Base-by-base conservation (phyloP, 2,888 invertebrate species). In the Brassicogethes aeneus region DNA sequence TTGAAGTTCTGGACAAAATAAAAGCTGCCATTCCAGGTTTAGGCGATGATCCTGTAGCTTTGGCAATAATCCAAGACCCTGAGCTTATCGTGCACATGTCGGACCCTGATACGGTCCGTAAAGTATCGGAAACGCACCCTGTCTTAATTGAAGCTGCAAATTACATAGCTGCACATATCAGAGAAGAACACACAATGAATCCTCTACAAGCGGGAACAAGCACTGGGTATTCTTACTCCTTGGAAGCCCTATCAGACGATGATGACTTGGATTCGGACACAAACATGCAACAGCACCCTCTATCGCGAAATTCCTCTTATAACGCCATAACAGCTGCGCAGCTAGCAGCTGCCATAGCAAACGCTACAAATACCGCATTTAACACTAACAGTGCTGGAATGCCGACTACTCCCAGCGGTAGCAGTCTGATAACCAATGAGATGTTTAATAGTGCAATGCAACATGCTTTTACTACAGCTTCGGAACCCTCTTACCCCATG, bases 381-480 rank as follows among this genome's bases (percentile, higher is more conserved):
- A 58, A 56, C 40, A 57, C 57, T 2, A 53, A 58, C 14, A 59
- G 53, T 45, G 56, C 56, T 15, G 58, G 57, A 3, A 43, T 53
- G 39, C 54, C 55, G 1, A 41, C 44, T 10, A 45, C 52, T 13
- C 46, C 51, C 3, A 43, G 45, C 7, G 34, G 34, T 12, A 23
- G 10, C 23, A 23, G 23, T 10, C 5, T 23, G 5, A 86, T 89
- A 38, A 84, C 88, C 0, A 73, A 79, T 1, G 86, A 87, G 60
- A 82, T 87, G 77, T 85, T 90, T 59, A 82, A 77, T 38, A 83
- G 80, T 61, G 89, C 88, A 3, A 78, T 85, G 62, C 75, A 79
- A 40, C 82, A 83, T 51, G 87, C 85, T 2, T 74, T 82, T 41
- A 57, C 58, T 10, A 45, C 60, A 7, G 50, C 62, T n/a, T 52